Base-by-base conservation (phyloP, 64 coral and sea anemone genomes). In the Montipora cactus region DNA sequence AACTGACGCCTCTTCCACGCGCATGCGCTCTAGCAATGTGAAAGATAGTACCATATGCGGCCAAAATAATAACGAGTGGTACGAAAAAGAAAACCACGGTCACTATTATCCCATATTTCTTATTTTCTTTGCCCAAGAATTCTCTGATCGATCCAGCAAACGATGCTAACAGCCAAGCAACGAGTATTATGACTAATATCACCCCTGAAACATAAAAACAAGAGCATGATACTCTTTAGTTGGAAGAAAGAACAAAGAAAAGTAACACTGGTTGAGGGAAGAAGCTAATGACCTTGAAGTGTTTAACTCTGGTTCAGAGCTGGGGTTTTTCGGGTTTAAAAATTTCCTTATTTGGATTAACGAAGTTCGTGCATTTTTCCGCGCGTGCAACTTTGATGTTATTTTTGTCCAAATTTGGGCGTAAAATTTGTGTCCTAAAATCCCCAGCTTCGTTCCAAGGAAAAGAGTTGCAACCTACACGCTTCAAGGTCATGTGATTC, bases 21-120 rank as follows among this genome's bases (percentile, higher is more conserved):
- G 86, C 95, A 79, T 96, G 95, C 22, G 90, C 91, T 50, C 87
- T 89, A 15, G 95, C 95, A 47, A 96, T 93, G 21, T 76, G 88
- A 49, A 93, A 96, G 47, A 96, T 96, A 5, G 93, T 85, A 44
- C 78, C 79, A 72, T 96, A 96, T 0, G 95, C 83, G 11, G 16
- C 70, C 47, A 93, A 47, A 64, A 96, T 96, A 21, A 96, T 49
- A 6, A 50, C 84, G 1, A 96, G 86, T 15, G 95, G 95, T 16
- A 93, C 47, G 50, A 93, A 78, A 22, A 96, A 96, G 49, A 90
- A 96, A 4, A 66, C 21, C 16, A 80, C 73, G 0, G 91, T 80
- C 28, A 96, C 87, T 0, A 89, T 96, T 7, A 96, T 57, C 12
- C 90, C 90, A 47, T 93, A 90, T 11, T 53, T 1, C 70, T n/a